Evolutionary conservation across 2,797 vertebrate genomes (phyloP).

Genomic region (Rousettus madagascariensis): DNA sequence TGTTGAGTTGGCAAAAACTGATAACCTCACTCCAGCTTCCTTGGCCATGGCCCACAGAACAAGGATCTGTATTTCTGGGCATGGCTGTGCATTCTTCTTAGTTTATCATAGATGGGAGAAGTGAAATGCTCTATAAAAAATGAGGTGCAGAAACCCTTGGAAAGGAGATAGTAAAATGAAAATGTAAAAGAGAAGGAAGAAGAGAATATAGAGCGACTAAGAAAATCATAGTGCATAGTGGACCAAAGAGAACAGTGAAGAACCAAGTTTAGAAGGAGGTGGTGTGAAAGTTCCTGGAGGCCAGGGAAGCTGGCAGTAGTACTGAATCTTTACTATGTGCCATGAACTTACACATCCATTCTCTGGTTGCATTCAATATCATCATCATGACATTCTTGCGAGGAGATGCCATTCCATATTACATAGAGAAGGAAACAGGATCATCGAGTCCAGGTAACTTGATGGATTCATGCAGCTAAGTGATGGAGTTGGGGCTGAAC

Average conservation of each 20-base stretch:
- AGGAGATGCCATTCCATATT: background rate
- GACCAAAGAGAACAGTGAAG: background rate
- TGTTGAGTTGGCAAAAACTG: conserved; percentile 44
- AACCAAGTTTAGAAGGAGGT: background rate
- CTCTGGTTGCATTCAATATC: background rate
- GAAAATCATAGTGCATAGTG: background rate
- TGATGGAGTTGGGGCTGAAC: background rate
- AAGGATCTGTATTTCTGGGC: background rate
- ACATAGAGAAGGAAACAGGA: background rate
- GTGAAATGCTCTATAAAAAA: background rate
- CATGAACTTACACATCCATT: background rate
- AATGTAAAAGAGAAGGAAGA: background rate
- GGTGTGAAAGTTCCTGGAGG: background rate
- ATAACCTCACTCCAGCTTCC: background rate
- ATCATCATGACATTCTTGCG: background rate
- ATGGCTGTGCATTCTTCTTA: background rate
- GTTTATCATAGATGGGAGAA: background rate
- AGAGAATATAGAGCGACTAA: background rate
- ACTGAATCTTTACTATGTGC: background rate
- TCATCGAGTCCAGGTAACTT: background rate
- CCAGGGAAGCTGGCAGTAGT: background rate
- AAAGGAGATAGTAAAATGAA: background rate
- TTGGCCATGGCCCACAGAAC: background rate
- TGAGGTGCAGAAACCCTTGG: background rate
- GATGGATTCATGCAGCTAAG: background rate